phyloP scores from a whole-genome alignment of 2,888 invertebrate genomes.

The Azorinus chamasolen region DNA sequence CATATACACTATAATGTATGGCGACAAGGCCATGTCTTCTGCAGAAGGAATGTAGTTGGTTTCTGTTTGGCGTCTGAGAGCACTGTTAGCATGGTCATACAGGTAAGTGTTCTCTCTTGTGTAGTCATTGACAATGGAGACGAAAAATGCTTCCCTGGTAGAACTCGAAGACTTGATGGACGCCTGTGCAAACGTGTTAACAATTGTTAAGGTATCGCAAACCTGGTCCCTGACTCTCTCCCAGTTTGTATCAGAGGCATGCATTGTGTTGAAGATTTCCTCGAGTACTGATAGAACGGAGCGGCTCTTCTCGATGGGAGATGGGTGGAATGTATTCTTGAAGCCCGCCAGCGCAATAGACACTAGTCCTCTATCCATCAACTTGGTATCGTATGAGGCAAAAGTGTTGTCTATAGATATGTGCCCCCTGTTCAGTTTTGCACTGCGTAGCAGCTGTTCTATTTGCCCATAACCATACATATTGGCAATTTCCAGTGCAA shows the following conservation, averaged over 20 bases:
- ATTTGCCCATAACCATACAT: conserved; percentile 40
- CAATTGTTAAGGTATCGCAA: conserved; percentile 44
- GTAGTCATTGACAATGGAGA: conserved; percentile 48
- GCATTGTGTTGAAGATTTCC: conserved; percentile 51
- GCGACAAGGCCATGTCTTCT: conserved; percentile 61
- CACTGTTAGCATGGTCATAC: conserved; percentile 60
- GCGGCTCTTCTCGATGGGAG: conserved; percentile 38
- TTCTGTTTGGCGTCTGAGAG: conserved; percentile 52
- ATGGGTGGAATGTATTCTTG: conserved; percentile 60
- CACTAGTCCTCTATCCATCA: conserved; percentile 31
- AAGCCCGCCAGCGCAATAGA: conserved; percentile 58
- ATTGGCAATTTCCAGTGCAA: conserved; percentile 57
- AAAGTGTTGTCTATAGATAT: too few relatives aligned
- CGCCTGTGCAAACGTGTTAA: conserved; percentile 34
- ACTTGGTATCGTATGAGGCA: too few relatives aligned
- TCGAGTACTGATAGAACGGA: conserved; percentile 38
- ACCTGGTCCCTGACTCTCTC: conserved; percentile 54
- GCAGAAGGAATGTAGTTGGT: conserved; percentile 54
- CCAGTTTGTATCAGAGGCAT: conserved; percentile 44
- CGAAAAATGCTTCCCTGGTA: conserved; percentile 46
- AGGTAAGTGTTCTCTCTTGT: conserved; percentile 52
- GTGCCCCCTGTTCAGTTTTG: too few relatives aligned
- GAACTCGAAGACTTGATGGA: conserved; percentile 28
- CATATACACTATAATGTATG: conserved; percentile 63
- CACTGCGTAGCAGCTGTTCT: conserved; percentile 14